These are phyloP conservation scores for Poeciliopsis turneri DNA, from an alignment of 2,797 vertebrate species.

Conservation along the genomic window DNA sequence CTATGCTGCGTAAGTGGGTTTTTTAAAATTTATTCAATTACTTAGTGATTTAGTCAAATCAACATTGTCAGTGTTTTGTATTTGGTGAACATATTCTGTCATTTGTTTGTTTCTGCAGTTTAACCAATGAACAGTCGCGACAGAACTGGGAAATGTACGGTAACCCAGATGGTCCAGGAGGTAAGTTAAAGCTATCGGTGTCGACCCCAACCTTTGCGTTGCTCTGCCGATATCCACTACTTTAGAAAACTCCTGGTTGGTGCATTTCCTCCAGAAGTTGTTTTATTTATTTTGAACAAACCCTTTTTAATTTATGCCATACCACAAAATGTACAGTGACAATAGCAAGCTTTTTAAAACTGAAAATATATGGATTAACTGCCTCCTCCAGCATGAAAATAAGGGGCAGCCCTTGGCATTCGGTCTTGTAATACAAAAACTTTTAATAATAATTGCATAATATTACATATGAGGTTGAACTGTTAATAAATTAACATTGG, in stretches of 20 bases:
- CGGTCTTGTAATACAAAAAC: background rate
- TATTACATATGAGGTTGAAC: background rate
- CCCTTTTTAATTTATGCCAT: background rate
- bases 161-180: conserved; percentile 97
- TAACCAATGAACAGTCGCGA: conserved; percentile 94
- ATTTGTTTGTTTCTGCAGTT: conserved; percentile 70
- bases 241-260: background rate
- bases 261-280: background rate
- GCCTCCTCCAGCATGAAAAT: background rate
- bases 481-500: background rate
- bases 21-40: background rate
- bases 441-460: background rate
- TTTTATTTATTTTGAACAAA: background rate
- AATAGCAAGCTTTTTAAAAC: background rate
- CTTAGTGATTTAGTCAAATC: background rate
- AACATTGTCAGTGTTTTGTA: background rate
- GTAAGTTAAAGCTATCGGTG: conserved; percentile 65
- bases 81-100: background rate
- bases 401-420: background rate
- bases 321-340: background rate
- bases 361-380: background rate
- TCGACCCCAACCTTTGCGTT: background rate
- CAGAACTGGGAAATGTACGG: conserved; percentile 94
- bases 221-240: too few relatives aligned
- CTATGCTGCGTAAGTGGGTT: conserved; percentile 91